Evolutionary conservation across 2,113 vertebrate species (phyloP), one percentile per base, ranked within the genome.

Genomic region (Ia io): DNA sequence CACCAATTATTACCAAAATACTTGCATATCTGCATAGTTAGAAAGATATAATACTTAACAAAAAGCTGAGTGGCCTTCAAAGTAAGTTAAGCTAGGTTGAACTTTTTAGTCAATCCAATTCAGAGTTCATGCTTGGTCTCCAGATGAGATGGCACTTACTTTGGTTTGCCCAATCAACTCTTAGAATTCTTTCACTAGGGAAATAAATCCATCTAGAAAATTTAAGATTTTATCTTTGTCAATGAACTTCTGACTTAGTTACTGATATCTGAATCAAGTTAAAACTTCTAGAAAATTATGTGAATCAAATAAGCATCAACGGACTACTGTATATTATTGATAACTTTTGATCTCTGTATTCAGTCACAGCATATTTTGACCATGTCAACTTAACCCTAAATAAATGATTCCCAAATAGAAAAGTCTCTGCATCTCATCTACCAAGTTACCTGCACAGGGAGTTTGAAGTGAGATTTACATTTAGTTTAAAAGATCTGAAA

Each of bases 401-500:
- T 78, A 74, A 67, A 80, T 63, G 42, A 94, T 78, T 90, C 53
- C 84, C 53, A 94, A 77, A 90, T 1, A 73, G 73, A 84, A 80
- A 90, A 74, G 16, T 35, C 16, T 83, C 74, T 83, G 17, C 3
- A 56, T 42, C 47, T 95, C 25, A 84, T 89, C 49, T 92, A 84
- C 42, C 51, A 95, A 40, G 8, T 67, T 82, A 53, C 18, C 88
- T 82, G 49, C 32, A 80, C 8, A n/a, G 17, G 10, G 37, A 82
- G 40, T 79, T 84, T 53, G 9, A 88, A 88, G 51, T 82, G 13
- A 96, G 61, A 76, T 80, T 78, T 88, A 85, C 11, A 84, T 47
- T 56, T 61, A 92, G 35, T 91, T 93, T 84, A 91, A 92, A 93
- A 95, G 65, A 90, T 73, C 17, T 86, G 63, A 93, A 93, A 84